Evolutionary conservation across 2,797 vertebrate genomes (phyloP), one percentile per base, ranked within the genome.

Genomic region (Hypotaenidia okinawae): DNA sequence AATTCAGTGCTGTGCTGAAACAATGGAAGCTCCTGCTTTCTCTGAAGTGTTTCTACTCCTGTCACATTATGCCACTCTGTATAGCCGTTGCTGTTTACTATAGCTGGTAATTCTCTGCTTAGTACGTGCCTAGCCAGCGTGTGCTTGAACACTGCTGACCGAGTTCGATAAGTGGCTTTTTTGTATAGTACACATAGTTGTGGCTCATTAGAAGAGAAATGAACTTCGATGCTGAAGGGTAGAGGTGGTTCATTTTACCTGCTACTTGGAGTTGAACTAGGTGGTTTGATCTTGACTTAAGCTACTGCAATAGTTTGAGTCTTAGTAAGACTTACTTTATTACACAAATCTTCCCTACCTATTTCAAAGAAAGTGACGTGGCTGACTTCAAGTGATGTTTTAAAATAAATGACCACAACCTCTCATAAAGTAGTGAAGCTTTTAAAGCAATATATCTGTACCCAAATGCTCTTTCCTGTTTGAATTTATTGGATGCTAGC

Each of bases 11-110:
- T 93, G 23, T 94, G 87, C 94, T 69, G 95, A 66, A 94, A 95
- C 17, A n/a, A 22, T 84, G 79, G 85, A 62, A 96, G 83, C 91
- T 88, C 91, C 79, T 85, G 87, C 92, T 87, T 84, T 95, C 70
- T 92, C 89, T 74, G 32, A 57, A 89, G 74, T 25, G 76, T 87
- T 95, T 49, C 66, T 84, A 2, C 74, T 68, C 6, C 62, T 84
- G 23, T 94, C 94, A 82, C 79, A 78, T 37, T 62, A 23, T 30
- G 33, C 61, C 18, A 2, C 43, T 68, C 67, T 37, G 13, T 35
- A 61, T 22, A 87, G 89, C 86, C 81, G 43, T 32, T 69, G 51
- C 61, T 69, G 35, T 35, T 77, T 76, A 28, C 66, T 64, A 1
- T 69, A 14, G 27, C n/a, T 84, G 45, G 21, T 77, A 28, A 33